Percentiles rank a stretch among this genome's conserved stretches.
Evolutionary conservation across 2,888 invertebrate species (phyloP).

Genomic region (Epiblema foenella): DNA sequence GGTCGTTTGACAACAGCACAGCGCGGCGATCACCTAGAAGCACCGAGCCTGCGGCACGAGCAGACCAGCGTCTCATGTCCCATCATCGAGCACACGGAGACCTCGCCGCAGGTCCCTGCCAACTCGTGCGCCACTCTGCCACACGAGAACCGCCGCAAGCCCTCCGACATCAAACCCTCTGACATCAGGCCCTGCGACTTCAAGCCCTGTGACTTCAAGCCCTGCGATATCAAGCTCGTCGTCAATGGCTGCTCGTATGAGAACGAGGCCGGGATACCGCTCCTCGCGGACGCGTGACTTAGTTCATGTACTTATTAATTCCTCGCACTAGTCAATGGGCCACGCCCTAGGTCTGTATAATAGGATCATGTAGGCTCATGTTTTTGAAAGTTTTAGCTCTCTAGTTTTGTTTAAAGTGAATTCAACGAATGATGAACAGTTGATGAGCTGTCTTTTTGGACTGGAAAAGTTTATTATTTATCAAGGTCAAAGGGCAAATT

Average conservation of each 20-base stretch:
- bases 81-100: slow-evolving; percentile 86
- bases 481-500: neutral
- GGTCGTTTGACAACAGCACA: slow-evolving; percentile 81
- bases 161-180: slow-evolving; percentile 69
- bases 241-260: slow-evolving; percentile 73
- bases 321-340: slow-evolving; percentile 60
- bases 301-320: slow-evolving; percentile 45
- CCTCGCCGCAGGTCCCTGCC: slow-evolving; percentile 48
- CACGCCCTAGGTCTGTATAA: slow-evolving; percentile 36
- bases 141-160: slow-evolving; percentile 44
- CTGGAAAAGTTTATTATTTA: slow-evolving; percentile 1
- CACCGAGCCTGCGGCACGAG: slow-evolving; percentile 78
- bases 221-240: slow-evolving; percentile 73
- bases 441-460: neutral
- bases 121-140: slow-evolving; percentile 45
- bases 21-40: slow-evolving; percentile 77
- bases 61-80: slow-evolving; percentile 89
- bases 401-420: slow-evolving; percentile 19
- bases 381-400: slow-evolving; percentile 30
- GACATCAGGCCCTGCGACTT: slow-evolving; percentile 76
- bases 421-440: neutral
- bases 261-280: slow-evolving; percentile 72
- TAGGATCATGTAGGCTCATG: slow-evolving; percentile 14
- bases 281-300: slow-evolving; percentile 67
- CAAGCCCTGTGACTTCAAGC: slow-evolving; percentile 65